These are phyloP conservation scores for Astatotilapia flaviijosephi DNA, from an alignment of 2,113 vertebrate genomes.

Conservation along the genomic window DNA sequence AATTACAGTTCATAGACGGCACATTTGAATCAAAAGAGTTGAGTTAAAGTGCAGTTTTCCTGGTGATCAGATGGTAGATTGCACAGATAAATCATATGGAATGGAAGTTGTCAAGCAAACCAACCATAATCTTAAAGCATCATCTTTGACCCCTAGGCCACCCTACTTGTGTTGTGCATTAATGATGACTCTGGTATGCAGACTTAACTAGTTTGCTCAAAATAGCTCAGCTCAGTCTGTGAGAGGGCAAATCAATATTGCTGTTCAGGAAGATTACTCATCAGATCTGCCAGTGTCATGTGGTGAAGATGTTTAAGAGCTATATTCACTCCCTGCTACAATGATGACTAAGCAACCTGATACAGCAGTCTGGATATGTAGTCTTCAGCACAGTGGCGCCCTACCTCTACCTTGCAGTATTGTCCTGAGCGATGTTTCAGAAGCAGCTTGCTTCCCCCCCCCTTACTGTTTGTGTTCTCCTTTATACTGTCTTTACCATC, in stretches of 20 bases:
- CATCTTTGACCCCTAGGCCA: background rate
- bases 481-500: background rate
- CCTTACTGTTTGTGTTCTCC: background rate
- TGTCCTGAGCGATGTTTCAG: background rate
- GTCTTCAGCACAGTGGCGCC: background rate
- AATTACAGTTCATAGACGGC: background rate
- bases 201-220: background rate
- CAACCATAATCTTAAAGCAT: background rate
- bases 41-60: background rate
- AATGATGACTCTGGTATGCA: background rate
- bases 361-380: background rate
- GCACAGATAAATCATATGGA: background rate
- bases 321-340: background rate
- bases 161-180: background rate
- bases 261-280: background rate
- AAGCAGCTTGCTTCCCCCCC: rapidly evolving
- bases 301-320: background rate
- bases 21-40: background rate
- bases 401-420: background rate
- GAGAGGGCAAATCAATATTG: background rate
- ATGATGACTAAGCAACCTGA: slow-evolving; percentile 47
- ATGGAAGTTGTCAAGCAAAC: background rate
- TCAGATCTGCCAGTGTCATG: background rate
- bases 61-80: background rate
- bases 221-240: background rate